Percentiles rank a stretch among this genome's conserved stretches.
These are phyloP conservation scores for Cromileptes altivelis DNA, from an alignment of 2,113 vertebrate species.

Conservation along the genomic window DNA sequence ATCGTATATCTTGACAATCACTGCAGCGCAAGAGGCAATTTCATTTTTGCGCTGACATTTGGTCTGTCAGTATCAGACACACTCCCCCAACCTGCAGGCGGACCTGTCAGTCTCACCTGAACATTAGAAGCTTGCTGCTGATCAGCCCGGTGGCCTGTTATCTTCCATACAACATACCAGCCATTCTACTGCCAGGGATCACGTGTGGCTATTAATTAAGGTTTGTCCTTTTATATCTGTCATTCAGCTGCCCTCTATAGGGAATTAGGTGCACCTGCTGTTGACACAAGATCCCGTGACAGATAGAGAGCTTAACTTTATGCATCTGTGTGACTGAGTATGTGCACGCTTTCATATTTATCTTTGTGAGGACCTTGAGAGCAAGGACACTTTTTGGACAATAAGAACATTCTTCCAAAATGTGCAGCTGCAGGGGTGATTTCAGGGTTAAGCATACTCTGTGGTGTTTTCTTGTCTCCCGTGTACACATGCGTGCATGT, in stretches of 20 bases:
- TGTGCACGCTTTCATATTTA: neutral
- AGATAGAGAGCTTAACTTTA: constrained; percentile 11
- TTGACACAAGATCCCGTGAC: constrained; percentile 43
- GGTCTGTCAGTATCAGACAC: constrained; percentile 45
- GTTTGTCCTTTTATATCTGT: constrained; percentile 56
- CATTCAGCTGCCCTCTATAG: constrained; percentile 67
- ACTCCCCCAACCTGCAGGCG: constrained; percentile 12
- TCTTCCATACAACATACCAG: constrained; percentile 38
- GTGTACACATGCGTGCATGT: neutral
- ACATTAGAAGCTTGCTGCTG: constrained; percentile 20
- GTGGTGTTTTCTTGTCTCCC: neutral
- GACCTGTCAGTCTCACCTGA: constrained; percentile 65
- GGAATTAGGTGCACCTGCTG: constrained; percentile 67
- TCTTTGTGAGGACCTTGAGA: constrained; percentile 31
- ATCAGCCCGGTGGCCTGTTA: constrained; percentile 37
- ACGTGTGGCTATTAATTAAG: constrained; percentile 65
- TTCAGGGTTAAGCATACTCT: neutral
- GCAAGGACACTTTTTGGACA: neutral
- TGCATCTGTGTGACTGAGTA: constrained; percentile 3
- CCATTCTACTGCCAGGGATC: constrained; percentile 48
- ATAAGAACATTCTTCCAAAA: neutral
- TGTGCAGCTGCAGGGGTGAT: neutral
- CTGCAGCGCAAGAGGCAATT: constrained; percentile 34
- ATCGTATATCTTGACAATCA: constrained; percentile 42
- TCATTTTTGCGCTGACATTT: constrained; percentile 39